phyloP scores from a whole-genome alignment of 2,888 invertebrate species.

The Venusia cambrica region DNA sequence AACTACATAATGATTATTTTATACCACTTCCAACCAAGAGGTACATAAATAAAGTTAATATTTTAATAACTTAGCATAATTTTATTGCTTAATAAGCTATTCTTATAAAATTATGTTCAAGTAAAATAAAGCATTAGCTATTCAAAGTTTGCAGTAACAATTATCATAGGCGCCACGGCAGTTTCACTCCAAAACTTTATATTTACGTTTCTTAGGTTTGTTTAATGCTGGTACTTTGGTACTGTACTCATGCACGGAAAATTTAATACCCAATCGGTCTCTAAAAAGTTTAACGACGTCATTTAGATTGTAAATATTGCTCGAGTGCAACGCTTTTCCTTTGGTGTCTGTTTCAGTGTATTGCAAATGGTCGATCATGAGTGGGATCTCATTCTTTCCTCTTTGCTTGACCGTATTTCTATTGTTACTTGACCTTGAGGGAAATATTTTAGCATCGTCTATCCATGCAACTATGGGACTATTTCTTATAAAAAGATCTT shows the following conservation, averaged over 20 bases:
- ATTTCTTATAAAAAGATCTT: neutral
- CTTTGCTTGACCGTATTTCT: neutral
- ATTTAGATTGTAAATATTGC: conserved; percentile 7
- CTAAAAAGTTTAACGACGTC: conserved; percentile 6
- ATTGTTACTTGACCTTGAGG: neutral
- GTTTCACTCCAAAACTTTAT: no score
- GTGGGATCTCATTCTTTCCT: conserved; percentile 3
- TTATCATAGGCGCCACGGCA: no score
- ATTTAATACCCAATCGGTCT: conserved; percentile 7
- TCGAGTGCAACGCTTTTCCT: conserved; percentile 7
- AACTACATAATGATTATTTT: no score
- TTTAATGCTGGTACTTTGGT: neutral
- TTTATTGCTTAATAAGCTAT: no score
- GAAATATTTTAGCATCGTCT: neutral
- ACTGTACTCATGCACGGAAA: neutral
- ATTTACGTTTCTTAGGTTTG: neutral
- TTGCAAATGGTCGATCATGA: conserved; percentile 5
- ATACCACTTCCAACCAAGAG: no score
- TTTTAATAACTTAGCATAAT: no score
- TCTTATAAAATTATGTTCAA: no score
- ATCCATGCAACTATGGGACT: conserved; percentile 5
- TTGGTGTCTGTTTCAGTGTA: conserved; percentile 9
- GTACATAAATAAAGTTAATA: no score
- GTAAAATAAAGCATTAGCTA: no score
- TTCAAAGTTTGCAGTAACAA: no score